Evolutionary conservation across 37 sponge, comb jelly and placozoan genomes (phyloP), one percentile per base, ranked within the genome.

Genomic region (Ianthella basta): DNA sequence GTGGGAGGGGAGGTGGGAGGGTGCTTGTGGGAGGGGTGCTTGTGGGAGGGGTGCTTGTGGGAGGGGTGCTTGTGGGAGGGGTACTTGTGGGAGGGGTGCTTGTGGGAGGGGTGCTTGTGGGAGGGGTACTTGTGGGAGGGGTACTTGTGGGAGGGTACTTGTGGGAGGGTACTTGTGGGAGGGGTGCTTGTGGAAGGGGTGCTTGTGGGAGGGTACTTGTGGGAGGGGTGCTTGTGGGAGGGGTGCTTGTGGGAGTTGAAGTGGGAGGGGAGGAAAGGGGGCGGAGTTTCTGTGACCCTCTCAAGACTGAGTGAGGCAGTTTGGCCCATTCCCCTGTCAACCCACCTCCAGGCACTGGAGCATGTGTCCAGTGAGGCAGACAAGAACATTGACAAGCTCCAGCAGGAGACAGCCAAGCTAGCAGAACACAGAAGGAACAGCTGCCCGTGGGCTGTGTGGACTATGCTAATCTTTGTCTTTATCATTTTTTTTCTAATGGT

Each of bases 401-500:
- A 83, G 37, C 44, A 40, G 36, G 90, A 89, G 41, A 89, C 92
- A 40, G 87, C 27, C 3, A 61, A 88, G 0, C 69, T 95, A 38
- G 74, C 80, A 83, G 60, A 88, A 59, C 81, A 91, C 79, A 89
- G 78, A 32, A 50, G 64, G 39, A 80, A 64, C 14, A 59, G 83
- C 29, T 92, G 92, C 56, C 54, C 89, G 39, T 91, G 90, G 80
- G 80, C 90, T 5, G 84, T 81, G 37, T 89, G 85, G 90, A 44
- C 91, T 14, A 66, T 95, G 79, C 61, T 95, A 18, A 23, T 85
- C 4, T 0, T 84, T 66, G 92, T 95, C 29, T 89, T 89, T 20
- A 24, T 78, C 25, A 77, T 89, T 25, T 95, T 95, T 67, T 36
- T 95, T 40, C 65, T 59, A 20, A 95, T 95, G 95, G 83, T 95